Evolutionary conservation across 2,888 invertebrate genomes (phyloP).

Genomic region (Amblyjoppa proteus): DNA sequence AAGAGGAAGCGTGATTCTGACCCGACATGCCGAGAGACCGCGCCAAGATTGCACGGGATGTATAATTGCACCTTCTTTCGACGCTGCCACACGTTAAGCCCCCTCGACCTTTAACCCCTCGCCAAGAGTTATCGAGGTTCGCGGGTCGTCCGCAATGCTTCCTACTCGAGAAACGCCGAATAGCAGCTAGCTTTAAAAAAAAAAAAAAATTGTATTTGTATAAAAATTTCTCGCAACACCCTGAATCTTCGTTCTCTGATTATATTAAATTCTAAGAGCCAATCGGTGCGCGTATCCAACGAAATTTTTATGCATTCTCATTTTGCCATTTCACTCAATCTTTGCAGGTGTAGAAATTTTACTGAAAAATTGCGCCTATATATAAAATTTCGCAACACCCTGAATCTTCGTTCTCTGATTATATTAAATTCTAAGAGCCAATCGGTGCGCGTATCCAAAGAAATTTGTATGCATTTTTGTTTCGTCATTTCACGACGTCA

Average conservation of each 20-base stretch:
- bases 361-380: background rate
- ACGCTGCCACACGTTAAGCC: conserved; percentile 38
- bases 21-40: conserved; percentile 28
- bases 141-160: conserved; percentile 42
- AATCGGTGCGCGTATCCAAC: no score
- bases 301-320: no score
- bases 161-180: conserved; percentile 50
- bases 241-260: no score
- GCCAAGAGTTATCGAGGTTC: conserved; percentile 69
- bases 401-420: no score
- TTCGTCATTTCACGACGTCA: no score
- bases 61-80: conserved; percentile 61
- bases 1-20: conserved; percentile 23
- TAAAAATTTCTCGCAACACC: background rate
- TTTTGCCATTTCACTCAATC: no score
- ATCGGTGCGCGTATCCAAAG: no score
- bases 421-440: no score
- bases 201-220: background rate
- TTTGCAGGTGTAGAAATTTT: no score
- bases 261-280: no score
- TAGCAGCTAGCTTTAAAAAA: conserved; percentile 16
- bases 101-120: conserved; percentile 67
- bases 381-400: background rate
- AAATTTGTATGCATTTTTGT: no score
- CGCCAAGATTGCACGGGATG: conserved; percentile 24